These are phyloP conservation scores for Sylvilagus bachmani DNA, from an alignment of 2,113 vertebrate genomes.

Conservation along the genomic window DNA sequence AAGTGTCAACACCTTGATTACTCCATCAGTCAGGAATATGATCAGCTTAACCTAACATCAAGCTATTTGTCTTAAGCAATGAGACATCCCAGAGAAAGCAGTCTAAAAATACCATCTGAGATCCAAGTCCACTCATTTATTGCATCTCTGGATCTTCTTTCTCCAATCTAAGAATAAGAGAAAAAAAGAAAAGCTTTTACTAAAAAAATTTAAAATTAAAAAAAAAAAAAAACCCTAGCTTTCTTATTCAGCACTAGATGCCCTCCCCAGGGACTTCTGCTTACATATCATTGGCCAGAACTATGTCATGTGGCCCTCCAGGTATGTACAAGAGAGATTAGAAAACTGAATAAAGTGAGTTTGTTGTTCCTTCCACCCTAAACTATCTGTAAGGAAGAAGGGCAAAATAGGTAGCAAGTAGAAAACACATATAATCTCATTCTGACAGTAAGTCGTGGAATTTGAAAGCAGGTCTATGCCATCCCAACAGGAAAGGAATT, in stretches of 20 bases:
- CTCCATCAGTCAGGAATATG: neutral
- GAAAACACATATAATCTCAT: neutral
- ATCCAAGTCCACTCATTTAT: neutral
- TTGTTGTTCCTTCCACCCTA: neutral
- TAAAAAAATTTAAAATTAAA: neutral
- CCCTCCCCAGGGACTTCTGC: neutral
- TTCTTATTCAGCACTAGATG: constrained; percentile 17
- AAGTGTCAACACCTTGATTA: neutral
- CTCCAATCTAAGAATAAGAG: neutral
- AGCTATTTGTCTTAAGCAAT: neutral
- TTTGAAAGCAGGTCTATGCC: constrained; percentile 40
- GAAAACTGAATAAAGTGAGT: neutral
- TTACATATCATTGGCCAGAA: constrained; percentile 15
- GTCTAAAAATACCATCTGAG: neutral
- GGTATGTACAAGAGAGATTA: neutral
- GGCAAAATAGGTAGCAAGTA: neutral
- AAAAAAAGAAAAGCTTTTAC: neutral
- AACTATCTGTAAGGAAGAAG: neutral
- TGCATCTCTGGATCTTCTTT: neutral
- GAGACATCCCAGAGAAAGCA: neutral
- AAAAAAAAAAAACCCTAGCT: neutral
- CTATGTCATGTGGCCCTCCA: neutral
- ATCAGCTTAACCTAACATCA: neutral
- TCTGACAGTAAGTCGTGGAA: constrained; percentile 48
- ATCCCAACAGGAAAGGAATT: constrained; percentile 50